These are phyloP conservation scores for Caranx ignobilis DNA, from an alignment of 2,113 vertebrate genomes.

Conservation along the genomic window DNA sequence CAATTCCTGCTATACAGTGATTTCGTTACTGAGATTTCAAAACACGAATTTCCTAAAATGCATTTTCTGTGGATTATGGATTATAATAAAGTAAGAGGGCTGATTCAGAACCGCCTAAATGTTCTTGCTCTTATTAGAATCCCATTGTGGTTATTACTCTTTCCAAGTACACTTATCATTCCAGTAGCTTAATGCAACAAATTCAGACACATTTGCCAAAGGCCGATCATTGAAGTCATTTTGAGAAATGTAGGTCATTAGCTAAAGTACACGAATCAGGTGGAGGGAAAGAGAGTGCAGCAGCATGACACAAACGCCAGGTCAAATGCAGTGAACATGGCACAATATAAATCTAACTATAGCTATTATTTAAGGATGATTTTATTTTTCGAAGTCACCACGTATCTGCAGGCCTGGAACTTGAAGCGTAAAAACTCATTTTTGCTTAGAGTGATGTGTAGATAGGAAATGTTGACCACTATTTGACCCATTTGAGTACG, in stretches of 20 bases:
- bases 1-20: too few species aligned
- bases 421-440: neutral
- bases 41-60: too few species aligned
- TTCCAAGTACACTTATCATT: neutral
- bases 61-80: too few species aligned
- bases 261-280: neutral
- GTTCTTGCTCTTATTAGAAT: neutral
- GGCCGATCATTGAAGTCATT: neutral
- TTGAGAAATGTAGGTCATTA: neutral
- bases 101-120: neutral
- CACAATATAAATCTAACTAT: neutral
- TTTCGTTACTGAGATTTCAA: too few species aligned
- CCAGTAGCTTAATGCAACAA: neutral
- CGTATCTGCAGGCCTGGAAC: neutral
- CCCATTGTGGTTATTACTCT: neutral
- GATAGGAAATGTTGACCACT: conserved; percentile 2
- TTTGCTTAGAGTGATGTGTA: neutral
- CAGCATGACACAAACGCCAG: neutral
- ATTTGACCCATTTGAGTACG: conserved; percentile 1
- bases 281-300: neutral
- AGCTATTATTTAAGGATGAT: too few species aligned
- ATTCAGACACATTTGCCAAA: neutral
- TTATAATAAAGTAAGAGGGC: too few species aligned
- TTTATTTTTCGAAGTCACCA: neutral
- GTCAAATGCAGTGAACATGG: neutral